Evolutionary conservation across 2,113 vertebrate species (phyloP), one percentile per base, ranked within the genome.

Genomic region (Synchiropus splendidus): DNA sequence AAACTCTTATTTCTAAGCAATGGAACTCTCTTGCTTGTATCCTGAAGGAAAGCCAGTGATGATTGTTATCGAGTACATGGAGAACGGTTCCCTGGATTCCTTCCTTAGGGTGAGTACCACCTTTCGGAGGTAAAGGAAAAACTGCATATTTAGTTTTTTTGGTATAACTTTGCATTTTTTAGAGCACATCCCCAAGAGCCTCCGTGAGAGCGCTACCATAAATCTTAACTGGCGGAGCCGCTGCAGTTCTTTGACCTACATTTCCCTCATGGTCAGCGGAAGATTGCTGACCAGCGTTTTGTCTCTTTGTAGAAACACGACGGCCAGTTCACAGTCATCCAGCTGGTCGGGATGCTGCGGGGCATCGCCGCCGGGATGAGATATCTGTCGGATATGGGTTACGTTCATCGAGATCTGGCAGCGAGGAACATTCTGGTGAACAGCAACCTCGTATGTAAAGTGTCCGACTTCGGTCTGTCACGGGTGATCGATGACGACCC

Each of bases 31-130:
- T 27, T 27, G 4, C 43, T 51, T 41, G 54, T 76, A 78, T 30
- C 67, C 56, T 62, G 12, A 64, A 97, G 95, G 92, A 62, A 98
- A 98, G 70, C 95, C 95, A 16, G 90, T 98, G 62, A 98, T 98
- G 95, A 98, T 98, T 73, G 89, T 98, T 79, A 96, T 96, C 71
- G 95, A 98, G 87, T 97, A 93, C 74, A 98, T 98, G 95, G 95
- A 98, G 75, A 98, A 98, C 52, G 94, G 94, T 67, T 90, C 95
- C 51, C 85, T 98, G 72, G 95, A 98, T 66, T 87, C 89, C 39
- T 98, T 98, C 88, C 92, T 98, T 83, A 91, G 95, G 83, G 95
- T 96, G 60, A 88, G 89, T 81, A 67, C 10, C 42, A 45, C 53
- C 65, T 67, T 41, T 37, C 9, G 5, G 12, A 12, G 10, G 30